phyloP scores from a whole-genome alignment of 2,888 invertebrate genomes.

The Diachrysia chrysitis region DNA sequence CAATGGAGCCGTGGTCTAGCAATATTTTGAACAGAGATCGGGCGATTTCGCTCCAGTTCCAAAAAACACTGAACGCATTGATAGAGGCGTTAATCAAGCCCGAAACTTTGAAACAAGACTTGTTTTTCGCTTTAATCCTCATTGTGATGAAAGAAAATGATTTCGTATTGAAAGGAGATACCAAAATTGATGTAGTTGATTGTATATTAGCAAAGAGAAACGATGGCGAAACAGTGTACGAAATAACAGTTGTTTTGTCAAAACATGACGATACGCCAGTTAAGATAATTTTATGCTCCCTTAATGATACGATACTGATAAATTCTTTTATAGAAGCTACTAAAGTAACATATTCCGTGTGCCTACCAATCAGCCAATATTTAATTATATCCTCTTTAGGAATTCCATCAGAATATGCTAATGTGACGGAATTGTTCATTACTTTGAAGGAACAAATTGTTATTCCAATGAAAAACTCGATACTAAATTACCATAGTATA shows the following conservation, averaged over 20 bases:
- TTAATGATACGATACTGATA: constrained; percentile 63
- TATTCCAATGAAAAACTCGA: constrained; percentile 61
- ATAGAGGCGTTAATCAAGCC: constrained; percentile 72
- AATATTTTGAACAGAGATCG: constrained; percentile 54
- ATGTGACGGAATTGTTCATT: constrained; percentile 52
- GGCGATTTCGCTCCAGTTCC: constrained; percentile 62
- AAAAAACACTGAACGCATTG: constrained; percentile 64
- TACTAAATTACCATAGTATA: constrained; percentile 61
- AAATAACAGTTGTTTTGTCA: constrained; percentile 59
- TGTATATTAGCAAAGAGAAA: constrained; percentile 56
- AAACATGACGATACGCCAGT: constrained; percentile 56
- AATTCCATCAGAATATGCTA: constrained; percentile 56
- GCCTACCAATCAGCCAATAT: constrained; percentile 57
- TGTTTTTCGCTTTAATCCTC: constrained; percentile 69
- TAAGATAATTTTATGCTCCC: constrained; percentile 59
- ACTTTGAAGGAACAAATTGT: constrained; percentile 63
- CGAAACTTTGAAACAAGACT: constrained; percentile 68
- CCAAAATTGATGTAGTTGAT: constrained; percentile 54
- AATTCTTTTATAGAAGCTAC: constrained; percentile 60
- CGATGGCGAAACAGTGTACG: constrained; percentile 46
- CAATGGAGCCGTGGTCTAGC: constrained; percentile 61
- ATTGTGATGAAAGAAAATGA: constrained; percentile 70
- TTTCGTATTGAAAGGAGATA: constrained; percentile 60
- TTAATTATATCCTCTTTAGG: constrained; percentile 55
- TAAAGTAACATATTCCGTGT: constrained; percentile 62